Base-by-base conservation (phyloP, 2,888 invertebrate species). In the Drosophila acutilabella region DNA sequence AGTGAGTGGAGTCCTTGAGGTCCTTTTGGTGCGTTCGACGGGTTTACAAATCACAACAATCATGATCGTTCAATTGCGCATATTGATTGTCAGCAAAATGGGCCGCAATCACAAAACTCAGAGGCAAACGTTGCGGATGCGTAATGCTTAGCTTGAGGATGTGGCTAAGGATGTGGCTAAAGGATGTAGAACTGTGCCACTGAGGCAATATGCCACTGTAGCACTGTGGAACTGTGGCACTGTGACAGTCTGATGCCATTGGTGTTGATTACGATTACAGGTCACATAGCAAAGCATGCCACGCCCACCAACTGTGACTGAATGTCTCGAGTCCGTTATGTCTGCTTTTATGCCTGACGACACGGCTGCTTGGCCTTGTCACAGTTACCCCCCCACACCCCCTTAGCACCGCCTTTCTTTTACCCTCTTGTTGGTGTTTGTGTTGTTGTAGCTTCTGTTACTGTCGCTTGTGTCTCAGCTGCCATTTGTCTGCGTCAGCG, bases 31-130 rank as follows among this genome's bases (percentile, higher is more conserved):
- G 38, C 47, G 33, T 26, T 58, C 1, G 40, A 36, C 62, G 33
- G 52, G 52, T 64, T 71, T 52, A 67, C 77, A 84, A 84, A 83
- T 88, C 81, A 85, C 77, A 82, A 85, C 79, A 83, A 86, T 86
- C 79, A 78, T 67, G 71, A 58, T 69, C 71, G 81, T 76, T 81
- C 87, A 88, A 89, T 89, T 89, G 89, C 74, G 87, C 84, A 81
- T 85, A 85, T 79, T 84, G 81, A 89, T 89, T 89, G 88, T 74
- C 77, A 77, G 81, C 74, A 85, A 81, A 88, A 86, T 72, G 73
- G 64, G 58, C 44, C 60, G 67, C 71, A 67, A 57, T 54, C 64
- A 57, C 57, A 56, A 56, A 56, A 20, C 52, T 57, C 8, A 30
- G 30, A 30, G 30, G 8, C 66, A 50, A 64, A 62, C 40, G 44